Evolutionary conservation across 1,140 invertebrate genomes (phyloP), one percentile per base, ranked within the genome.

Genomic region (Drosophila bocqueti): DNA sequence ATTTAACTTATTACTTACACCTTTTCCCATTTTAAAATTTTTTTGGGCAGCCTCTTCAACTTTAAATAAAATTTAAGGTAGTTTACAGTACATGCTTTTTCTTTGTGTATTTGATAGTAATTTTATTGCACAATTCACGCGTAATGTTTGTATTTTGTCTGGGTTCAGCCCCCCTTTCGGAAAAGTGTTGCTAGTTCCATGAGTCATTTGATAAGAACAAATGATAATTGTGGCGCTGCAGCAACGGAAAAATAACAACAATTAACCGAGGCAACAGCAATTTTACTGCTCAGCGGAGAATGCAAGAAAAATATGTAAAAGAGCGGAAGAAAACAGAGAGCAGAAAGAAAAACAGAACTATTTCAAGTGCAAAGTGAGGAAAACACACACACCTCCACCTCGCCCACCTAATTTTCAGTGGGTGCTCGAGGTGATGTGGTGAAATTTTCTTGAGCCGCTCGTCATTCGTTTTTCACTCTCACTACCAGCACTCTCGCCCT

Each of bases 321-420:
- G 43, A 45, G 42, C 36, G 13, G n/a, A 55, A 54, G n/a, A 72
- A 61, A 60, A 63, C 45, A 24, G 52, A 42, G 55, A 71, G 49
- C 18, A 38, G 26, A 58, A 38, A 42, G 63, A 2, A 29, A 43
- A 71, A 29, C 45, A 49, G 8, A 84, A 85, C 64, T 85, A 84
- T 84, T 87, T 83, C 77, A 81, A 87, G 81, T 89, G 84, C 85
- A 87, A 80, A 79, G 62, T 74, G 57, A 67, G 65, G 62, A 55
- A 62, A 59, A 36, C 15, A 49, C 47, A 31, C 45, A 60, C 42
- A 61, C 54, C 55, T 43, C 62, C 42, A 61, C 54, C 55, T 43
- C 62, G 61, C 79, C 75, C 68, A 80, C 76, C 66, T 46, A 47
- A 76, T 57, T 61, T 62, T 60, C 24, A 46, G 46, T 66, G 63